phyloP scores from a whole-genome alignment of 2,113 vertebrate species.

The Sturnira hondurensis region DNA sequence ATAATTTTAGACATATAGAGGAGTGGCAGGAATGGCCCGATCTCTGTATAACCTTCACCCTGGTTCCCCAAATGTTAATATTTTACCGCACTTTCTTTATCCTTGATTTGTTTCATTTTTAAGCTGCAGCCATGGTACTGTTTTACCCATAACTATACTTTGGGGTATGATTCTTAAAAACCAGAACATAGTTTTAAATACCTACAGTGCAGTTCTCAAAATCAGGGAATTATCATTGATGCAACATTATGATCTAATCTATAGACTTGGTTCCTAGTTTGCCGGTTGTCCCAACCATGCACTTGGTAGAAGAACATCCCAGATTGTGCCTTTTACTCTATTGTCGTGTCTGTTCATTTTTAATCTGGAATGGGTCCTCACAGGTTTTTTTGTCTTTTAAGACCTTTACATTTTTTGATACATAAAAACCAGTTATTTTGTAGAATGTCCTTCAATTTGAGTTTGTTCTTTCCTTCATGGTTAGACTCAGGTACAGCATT shows the following conservation, averaged over 20 bases:
- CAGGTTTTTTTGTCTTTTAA: neutral
- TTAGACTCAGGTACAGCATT: neutral
- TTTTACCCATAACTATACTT: neutral
- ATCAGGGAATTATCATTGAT: neutral
- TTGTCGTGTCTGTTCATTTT: neutral
- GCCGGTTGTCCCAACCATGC: neutral
- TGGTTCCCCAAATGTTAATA: neutral
- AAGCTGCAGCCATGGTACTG: neutral
- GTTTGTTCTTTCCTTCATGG: neutral
- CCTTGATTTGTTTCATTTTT: neutral
- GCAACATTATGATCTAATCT: neutral
- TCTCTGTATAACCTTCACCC: neutral
- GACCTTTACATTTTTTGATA: neutral
- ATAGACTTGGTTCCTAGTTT: neutral
- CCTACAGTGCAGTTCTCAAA: neutral
- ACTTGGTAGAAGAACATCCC: neutral
- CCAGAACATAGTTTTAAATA: neutral
- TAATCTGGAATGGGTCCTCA: neutral
- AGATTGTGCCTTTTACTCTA: neutral
- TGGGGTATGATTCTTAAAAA: neutral
- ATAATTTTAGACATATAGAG: neutral
- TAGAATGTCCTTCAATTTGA: neutral
- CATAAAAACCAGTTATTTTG: neutral
- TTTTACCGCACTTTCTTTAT: neutral
- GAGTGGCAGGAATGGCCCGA: neutral